phyloP scores from a whole-genome alignment of 2,113 vertebrate genomes.

The Aegotheles bennettii region DNA sequence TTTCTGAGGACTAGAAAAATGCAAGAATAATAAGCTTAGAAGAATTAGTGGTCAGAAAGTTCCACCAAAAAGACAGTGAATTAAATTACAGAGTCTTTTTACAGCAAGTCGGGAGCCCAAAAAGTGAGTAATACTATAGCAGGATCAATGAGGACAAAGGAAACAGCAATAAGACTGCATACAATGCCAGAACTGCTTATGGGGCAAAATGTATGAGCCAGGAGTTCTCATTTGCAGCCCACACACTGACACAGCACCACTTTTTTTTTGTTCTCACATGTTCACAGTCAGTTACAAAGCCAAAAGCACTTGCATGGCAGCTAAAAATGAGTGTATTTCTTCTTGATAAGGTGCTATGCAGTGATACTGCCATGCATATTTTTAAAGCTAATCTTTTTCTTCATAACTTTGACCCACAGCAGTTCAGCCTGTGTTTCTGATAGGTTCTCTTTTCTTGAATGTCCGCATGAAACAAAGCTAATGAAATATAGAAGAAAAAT shows the following conservation, averaged over 20 bases:
- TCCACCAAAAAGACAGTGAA: conserved; percentile 4
- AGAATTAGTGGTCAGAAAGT: conserved; percentile 13
- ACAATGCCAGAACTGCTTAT: conserved; percentile 62
- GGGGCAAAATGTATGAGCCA: conserved; percentile 51
- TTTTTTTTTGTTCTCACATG: conserved; percentile 63
- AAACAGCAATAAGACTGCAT: conserved; percentile 55
- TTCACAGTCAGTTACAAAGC: conserved; percentile 45
- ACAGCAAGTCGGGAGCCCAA: conserved; percentile 8
- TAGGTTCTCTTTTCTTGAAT: not conserved
- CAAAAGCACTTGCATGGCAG: not conserved
- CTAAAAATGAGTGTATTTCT: conserved; percentile 27
- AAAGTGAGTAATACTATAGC: conserved; percentile 45
- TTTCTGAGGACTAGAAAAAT: not conserved
- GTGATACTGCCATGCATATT: not conserved
- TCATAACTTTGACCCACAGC: not conserved
- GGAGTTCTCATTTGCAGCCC: conserved; percentile 58
- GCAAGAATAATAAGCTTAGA: not conserved
- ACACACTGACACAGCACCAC: conserved; percentile 61
- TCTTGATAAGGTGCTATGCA: not conserved
- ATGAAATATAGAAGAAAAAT: not conserved
- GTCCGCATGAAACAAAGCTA: not conserved
- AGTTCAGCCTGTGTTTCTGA: not conserved
- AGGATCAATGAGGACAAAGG: conserved; percentile 56
- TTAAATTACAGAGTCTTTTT: not conserved
- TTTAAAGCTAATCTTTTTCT: not conserved